phyloP scores from a whole-genome alignment of 2,888 invertebrate genomes.

The Drosophila melanocephala region DNA sequence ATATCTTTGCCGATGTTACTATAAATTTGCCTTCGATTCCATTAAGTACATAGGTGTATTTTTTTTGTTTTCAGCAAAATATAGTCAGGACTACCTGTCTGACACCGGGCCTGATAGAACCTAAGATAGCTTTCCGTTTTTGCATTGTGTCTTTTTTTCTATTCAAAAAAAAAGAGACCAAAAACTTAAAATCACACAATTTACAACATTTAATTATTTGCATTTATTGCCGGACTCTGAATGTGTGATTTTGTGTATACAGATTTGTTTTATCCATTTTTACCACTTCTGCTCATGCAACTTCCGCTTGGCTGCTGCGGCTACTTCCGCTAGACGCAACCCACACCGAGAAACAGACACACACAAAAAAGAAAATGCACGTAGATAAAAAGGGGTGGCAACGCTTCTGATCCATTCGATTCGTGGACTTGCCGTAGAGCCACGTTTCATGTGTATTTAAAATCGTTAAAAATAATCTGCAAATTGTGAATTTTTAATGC shows the following conservation, averaged over 20 bases:
- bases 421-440: conserved; percentile 37
- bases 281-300: conserved; percentile 33
- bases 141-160: neutral
- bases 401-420: conserved; percentile 65
- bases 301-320: conserved; percentile 50
- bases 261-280: conserved; percentile 23
- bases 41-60: neutral
- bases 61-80: neutral
- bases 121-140: neutral
- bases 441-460: conserved; percentile 75
- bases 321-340: conserved; percentile 43
- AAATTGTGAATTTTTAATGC: conserved; percentile 80
- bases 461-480: conserved; percentile 80
- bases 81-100: neutral
- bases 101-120: neutral
- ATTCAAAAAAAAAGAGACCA: neutral
- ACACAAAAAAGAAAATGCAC: neutral
- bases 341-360: conserved; percentile 6
- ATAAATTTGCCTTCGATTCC: neutral
- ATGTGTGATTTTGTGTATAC: conserved; percentile 32
- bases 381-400: conserved; percentile 16
- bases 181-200: conserved; percentile 11
- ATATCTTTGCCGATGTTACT: neutral
- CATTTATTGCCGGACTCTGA: conserved; percentile 46
- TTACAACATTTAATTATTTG: conserved; percentile 55